Percentiles rank a stretch among this genome's conserved stretches.
Conservation (phyloP, 2,113 vertebrate genomes). For the cattle (Bos taurus) region ARS-UCD2.0 NC_037349.1:26679501-26680000, state of each 20-base stretch:
- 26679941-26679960: slow-evolving; percentile 50
- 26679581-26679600: neutral
- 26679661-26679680: neutral
- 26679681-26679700: neutral
- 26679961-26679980: neutral
- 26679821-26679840: neutral
- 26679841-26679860: neutral
- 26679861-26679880: neutral
- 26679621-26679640: neutral
- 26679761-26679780: neutral
- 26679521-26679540: neutral
- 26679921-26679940: slow-evolving; percentile 42
- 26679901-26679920: slow-evolving; percentile 35
- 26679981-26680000: slow-evolving; percentile 43
- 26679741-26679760: neutral
- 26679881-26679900: neutral
- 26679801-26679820: neutral
- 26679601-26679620: neutral
- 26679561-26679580: neutral
- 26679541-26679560: neutral
- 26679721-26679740: neutral
- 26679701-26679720: neutral
- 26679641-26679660: neutral
- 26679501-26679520: fast-evolving
- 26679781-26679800: neutral